Percentiles rank a stretch among this genome's conserved stretches.
These are phyloP conservation scores for Ericerus pela DNA, from an alignment of 1,140 invertebrate genomes.

Conservation along the genomic window DNA sequence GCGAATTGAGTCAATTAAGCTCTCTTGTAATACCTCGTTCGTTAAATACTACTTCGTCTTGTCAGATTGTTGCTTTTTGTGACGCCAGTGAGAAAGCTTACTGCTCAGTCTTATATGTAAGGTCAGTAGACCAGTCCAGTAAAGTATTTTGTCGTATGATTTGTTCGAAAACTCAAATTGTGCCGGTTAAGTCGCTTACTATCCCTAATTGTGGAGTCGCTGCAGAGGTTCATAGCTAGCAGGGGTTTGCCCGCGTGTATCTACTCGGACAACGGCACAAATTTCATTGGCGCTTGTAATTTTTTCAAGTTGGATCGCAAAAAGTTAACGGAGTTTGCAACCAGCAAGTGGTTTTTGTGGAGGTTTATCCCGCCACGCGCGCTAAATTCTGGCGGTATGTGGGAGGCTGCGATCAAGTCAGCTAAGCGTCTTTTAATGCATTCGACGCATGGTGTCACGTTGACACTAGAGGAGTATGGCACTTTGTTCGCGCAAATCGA, in stretches of 20 bases:
- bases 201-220: too few relatives aligned
- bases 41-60: too few relatives aligned
- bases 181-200: too few relatives aligned
- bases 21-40: too few relatives aligned
- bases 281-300: slow-evolving; percentile 3
- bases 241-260: slow-evolving; percentile 27
- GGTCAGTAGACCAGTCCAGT: too few relatives aligned
- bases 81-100: too few relatives aligned
- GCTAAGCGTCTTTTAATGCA: slow-evolving; percentile 18
- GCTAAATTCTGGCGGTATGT: slow-evolving; percentile 20
- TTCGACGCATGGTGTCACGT: slow-evolving; percentile 11
- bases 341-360: not conserved
- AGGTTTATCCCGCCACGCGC: not conserved
- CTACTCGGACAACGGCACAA: slow-evolving; percentile 28
- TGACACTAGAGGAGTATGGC: slow-evolving; percentile 27
- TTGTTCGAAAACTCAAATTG: too few relatives aligned
- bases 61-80: too few relatives aligned
- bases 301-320: not conserved
- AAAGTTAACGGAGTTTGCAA: too few relatives aligned
- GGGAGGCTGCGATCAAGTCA: slow-evolving; percentile 24
- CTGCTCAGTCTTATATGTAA: too few relatives aligned
- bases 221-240: slow-evolving; percentile 31
- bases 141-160: too few relatives aligned
- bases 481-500: slow-evolving; percentile 26
- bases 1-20: too few relatives aligned